Evolutionary conservation across 2,113 vertebrate species (phyloP).

Genomic region (Isurus oxyrinchus): DNA sequence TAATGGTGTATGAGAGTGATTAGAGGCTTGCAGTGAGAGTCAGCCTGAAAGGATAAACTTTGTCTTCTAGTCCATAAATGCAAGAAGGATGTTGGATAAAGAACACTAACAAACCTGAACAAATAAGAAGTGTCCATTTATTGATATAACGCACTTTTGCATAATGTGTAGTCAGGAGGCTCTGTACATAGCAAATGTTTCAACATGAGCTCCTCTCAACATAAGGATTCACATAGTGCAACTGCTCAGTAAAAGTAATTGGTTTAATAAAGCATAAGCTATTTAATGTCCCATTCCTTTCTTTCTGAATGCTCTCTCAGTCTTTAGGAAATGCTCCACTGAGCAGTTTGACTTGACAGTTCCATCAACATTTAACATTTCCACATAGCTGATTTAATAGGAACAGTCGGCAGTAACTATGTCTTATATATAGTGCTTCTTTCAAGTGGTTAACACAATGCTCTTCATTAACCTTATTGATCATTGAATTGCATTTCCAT

Average conservation of each 20-base stretch:
- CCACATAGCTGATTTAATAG: background rate
- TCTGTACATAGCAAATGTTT: background rate
- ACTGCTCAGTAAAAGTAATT: conserved; percentile 11
- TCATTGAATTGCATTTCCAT: background rate
- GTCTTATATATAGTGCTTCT: background rate
- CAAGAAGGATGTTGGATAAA: background rate
- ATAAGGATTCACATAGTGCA: background rate
- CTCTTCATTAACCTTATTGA: background rate
- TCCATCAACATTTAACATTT: background rate
- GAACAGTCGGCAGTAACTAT: background rate
- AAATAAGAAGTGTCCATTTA: background rate
- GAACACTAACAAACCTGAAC: background rate
- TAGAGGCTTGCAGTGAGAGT: background rate
- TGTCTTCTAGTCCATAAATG: background rate
- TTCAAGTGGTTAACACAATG: background rate
- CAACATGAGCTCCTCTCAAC: background rate
- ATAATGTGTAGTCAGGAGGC: background rate
- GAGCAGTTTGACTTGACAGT: conserved; percentile 6
- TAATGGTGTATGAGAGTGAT: background rate
- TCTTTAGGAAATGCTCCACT: background rate
- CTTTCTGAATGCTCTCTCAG: background rate
- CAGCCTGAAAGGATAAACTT: background rate
- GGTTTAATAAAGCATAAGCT: background rate
- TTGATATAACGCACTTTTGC: background rate
- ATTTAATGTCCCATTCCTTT: background rate